Evolutionary conservation across 2,888 invertebrate genomes (phyloP), one percentile per base, ranked within the genome.

Genomic region (Thera britannica): DNA sequence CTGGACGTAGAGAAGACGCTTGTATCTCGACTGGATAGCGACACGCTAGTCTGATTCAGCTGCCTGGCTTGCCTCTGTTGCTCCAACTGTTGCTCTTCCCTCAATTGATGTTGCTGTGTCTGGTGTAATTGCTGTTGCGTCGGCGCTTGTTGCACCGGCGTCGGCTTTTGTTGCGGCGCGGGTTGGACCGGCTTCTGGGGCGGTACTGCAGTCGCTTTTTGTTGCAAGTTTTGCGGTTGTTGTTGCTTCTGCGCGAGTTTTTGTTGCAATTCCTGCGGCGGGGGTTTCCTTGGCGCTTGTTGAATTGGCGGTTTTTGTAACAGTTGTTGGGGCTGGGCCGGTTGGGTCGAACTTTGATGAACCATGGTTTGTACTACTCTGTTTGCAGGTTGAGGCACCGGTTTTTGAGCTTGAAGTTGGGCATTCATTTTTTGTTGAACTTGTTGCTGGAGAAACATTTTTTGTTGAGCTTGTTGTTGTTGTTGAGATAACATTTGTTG

Each of bases 1-100:
- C 92, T 92, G 0, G 91, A 92, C 0, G 93, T 91, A 0, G 93
- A 94, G 71, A 90, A 93, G 2, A 93, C 90, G 62, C 94, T 94
- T 0, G 91, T 90, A 61, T 94, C 94, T 23, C 94, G 77, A 75
- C 94, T 94, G 0, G 90, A 90, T 0, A 90, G 74, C 0, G 92
- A 90, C n/a, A 87, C 82, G 12, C 82, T 79, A 9, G 77, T 77
- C 68, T 79, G 86, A 58, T 86, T 85, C 34, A 81, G 84, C 2
- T 82, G 82, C 58, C 83, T 71, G 58, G 78, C 76, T 63, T 79
- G 77, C 9, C 82, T 72, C 60, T 82, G 83, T 57, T 80, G 79
- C 55, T 80, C 79, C 59, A 75, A 73, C 61, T 74, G 72, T 38
- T 73, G 76, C 52, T 68, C 68, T 36, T 65, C 68, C 54, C 77